Conservation (phyloP, 2,113 vertebrate species). For the Callocephalon fimbriatum region DNA sequence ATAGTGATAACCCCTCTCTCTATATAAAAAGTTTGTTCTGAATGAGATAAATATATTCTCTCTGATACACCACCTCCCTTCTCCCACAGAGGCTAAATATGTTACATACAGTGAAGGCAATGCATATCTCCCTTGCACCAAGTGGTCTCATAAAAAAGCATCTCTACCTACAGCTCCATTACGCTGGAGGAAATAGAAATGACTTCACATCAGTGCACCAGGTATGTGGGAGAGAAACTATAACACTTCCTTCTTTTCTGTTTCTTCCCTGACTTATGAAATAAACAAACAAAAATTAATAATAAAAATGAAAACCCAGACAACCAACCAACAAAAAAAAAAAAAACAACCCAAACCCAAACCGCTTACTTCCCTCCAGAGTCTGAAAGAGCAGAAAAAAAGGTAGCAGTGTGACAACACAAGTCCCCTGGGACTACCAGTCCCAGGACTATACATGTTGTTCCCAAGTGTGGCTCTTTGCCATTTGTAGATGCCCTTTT, state of each 20-base stretch:
- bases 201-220: background rate
- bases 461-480: background rate
- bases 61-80: background rate
- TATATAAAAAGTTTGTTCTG: background rate
- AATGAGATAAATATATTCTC: background rate
- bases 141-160: rapidly evolving
- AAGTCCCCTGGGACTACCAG: background rate
- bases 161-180: background rate
- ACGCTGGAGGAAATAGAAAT: background rate
- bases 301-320: background rate
- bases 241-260: background rate
- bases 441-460: background rate
- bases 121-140: background rate
- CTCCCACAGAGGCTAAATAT: background rate
- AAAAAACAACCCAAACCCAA: background rate
- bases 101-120: background rate
- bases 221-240: background rate
- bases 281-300: background rate
- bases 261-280: background rate
- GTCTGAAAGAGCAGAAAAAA: background rate
- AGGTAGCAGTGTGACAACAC: no score
- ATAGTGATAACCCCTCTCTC: background rate
- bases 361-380: background rate
- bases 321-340: background rate
- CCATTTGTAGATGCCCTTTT: background rate